Base-by-base conservation (phyloP, 2,797 vertebrate genomes). In the Otolemur crassicaudatus region DNA sequence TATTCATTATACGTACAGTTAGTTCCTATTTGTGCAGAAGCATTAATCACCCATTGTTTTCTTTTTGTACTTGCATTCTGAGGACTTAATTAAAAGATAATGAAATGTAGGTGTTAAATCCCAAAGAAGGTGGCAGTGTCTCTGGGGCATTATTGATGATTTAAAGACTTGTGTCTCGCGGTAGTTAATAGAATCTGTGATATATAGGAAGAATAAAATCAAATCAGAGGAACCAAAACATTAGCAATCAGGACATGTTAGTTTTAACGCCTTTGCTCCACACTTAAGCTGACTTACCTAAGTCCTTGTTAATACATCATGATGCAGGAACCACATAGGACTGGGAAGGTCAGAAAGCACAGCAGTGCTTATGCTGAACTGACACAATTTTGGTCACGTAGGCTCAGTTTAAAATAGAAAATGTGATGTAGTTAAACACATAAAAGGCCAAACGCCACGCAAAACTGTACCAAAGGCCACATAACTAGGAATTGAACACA, bases 31-130 rank as follows among this genome's bases (percentile, higher is more conserved):
- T 14, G 23, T 0, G 27, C 5, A 25, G 56, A 94, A 84, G 53
- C 85, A 91, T 61, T 75, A 60, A 83, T 83, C 73, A 91, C 14
- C 3, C 65, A 76, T 85, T 90, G 46, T 92, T 92, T 96, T 90
- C 82, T 65, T 82, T 94, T 90, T 83, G 77, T 82, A 58, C 37
- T 75, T 73, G 37, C 17, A 83, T 20, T 86, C 85, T 0, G 0
- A 91, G 80, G 93, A 89, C 83, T 84, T 84, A 67, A 91, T 88
- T 88, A 97, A 82, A 79, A 86, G 87, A 70, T 81, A 93, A 93
- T 31, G 11, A 73, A 80, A 79, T 20, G 12, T 22, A 94, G 81
- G 63, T 82, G 63, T 85, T 79, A 43, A 82, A n/a, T 37, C 19
- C 29, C 29, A 81, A 73, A 80, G 79, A 73, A 93, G 17, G 37